Base-by-base conservation (phyloP, 2,797 vertebrate species). In the Eptatretus atami region DNA sequence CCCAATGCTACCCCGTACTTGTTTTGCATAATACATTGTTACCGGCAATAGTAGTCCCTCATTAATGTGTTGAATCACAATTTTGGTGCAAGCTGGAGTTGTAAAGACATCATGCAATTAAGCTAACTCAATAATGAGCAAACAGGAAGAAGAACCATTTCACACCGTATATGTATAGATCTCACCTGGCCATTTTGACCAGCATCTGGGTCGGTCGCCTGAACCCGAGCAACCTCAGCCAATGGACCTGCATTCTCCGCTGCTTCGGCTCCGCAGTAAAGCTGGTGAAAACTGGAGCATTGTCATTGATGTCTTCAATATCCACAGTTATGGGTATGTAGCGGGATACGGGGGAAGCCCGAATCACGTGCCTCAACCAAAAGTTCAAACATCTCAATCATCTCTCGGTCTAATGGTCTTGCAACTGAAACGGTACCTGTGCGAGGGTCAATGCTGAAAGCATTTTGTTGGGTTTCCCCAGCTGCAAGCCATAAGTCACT, bases 291-390 rank as follows among this genome's bases (percentile, higher is more conserved):
- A 66, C 67, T 0, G 92, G 86, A 3, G 78, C 71, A 1, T 99
- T 99, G 67, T 99, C 92, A 1, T 96, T 99, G 66, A 95, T 78
- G 0, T 99, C 92, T 64, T 86, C 63, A 52, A 96, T 77, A 0
- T 73, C 77, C 24, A 95, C 70, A 72, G 94, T 88, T 63, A 99
- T 66, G 72, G 82, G 86, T 66, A 83, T 82, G 63, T 96, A 99
- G 0, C 90, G 81, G 9, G 92, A 69, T 88, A 95, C 1, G 92
- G 92, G 92, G 92, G 64, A 96, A 99, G 13, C 92, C 90, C 1
- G 71, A 85, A 68, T 96, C 92, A 67, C 92, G 76, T 65, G 84
- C 92, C 69, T 99, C 92, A 2, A 99, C 73, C 92, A 88, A 95
- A 3, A 99, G 72, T 52, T 93, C 76, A 0, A 88, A 95, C 65